These are phyloP conservation scores for Coracopsis vasa DNA, from an alignment of 2,113 vertebrate genomes.

Conservation along the genomic window DNA sequence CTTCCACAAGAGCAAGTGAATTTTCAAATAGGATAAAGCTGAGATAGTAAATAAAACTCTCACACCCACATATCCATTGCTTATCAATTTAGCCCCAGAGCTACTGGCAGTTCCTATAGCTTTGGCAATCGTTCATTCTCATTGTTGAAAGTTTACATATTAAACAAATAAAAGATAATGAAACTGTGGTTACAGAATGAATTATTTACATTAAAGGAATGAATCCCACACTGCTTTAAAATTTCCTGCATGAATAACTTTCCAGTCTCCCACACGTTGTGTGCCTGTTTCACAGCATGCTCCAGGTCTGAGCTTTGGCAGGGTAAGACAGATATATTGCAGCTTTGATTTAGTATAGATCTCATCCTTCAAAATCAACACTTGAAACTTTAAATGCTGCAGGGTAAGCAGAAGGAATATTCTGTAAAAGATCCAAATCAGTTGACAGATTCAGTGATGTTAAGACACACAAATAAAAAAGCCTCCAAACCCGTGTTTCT, in stretches of 20 bases:
- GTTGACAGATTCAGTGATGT: background rate
- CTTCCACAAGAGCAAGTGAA: background rate
- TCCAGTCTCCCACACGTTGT: background rate
- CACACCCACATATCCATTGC: background rate
- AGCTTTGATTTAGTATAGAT: background rate
- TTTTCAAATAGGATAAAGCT: background rate
- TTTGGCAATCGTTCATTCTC: background rate
- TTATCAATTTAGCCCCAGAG: background rate
- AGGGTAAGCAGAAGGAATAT: background rate
- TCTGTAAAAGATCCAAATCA: background rate
- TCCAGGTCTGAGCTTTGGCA: background rate
- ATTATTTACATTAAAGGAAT: background rate
- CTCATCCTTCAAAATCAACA: slow-evolving; percentile 1
- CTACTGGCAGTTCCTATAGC: background rate
- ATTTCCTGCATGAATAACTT: slow-evolving; percentile 2
- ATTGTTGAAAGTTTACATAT: background rate
- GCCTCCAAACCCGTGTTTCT: background rate
- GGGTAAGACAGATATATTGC: background rate
- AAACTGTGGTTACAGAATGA: slow-evolving; percentile 21
- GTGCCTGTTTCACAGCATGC: background rate
- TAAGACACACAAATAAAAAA: background rate
- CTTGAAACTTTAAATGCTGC: background rate
- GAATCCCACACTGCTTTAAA: slow-evolving; percentile 16
- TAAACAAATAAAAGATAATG: background rate
- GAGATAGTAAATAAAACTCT: background rate